Conservation (phyloP, 2,797 vertebrate species). For the Centroberyx gerrardi region DNA sequence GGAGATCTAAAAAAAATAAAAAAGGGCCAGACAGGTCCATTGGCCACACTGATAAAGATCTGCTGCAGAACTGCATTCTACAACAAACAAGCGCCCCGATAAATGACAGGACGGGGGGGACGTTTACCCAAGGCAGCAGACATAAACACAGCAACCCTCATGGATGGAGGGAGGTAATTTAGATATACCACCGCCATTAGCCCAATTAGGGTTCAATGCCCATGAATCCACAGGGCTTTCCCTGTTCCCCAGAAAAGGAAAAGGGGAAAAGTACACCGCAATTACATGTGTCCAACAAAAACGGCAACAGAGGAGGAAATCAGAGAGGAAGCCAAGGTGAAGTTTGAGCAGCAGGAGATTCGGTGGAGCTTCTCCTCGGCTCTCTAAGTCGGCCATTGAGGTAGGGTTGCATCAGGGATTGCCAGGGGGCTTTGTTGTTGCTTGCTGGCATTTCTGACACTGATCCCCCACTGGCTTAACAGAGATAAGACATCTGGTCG, state of each 20-base stretch:
- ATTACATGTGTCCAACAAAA: slow-evolving; percentile 72
- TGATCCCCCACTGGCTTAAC: slow-evolving; percentile 53
- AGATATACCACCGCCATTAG: slow-evolving; percentile 84
- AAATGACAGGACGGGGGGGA: slow-evolving; percentile 76
- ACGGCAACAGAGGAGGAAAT: slow-evolving; percentile 74
- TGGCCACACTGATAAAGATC: slow-evolving; percentile 81
- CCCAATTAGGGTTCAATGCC: slow-evolving; percentile 84
- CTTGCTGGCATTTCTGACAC: slow-evolving; percentile 69
- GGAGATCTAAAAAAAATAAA: neutral
- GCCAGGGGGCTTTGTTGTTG: slow-evolving; percentile 70
- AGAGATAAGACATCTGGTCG: slow-evolving; percentile 67
- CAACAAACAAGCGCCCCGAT: slow-evolving; percentile 84
- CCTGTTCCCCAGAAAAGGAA: slow-evolving; percentile 62
- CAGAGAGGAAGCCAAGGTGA: slow-evolving; percentile 76
- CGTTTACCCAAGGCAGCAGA: slow-evolving; percentile 83
- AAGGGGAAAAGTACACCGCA: slow-evolving; percentile 73
- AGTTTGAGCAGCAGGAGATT: slow-evolving; percentile 49
- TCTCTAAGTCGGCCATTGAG: slow-evolving; percentile 72
- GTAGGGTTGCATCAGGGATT: slow-evolving; percentile 62
- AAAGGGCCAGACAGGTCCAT: slow-evolving; percentile 67
- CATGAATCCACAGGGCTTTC: slow-evolving; percentile 84
- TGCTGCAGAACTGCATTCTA: slow-evolving; percentile 79
- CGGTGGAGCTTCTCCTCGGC: slow-evolving; percentile 44
- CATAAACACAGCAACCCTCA: slow-evolving; percentile 86
- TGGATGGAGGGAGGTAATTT: slow-evolving; percentile 85